A percentile compares a stretch with the other conserved stretches of the same genome.
These are phyloP conservation scores for Trematomus loennbergii DNA, from an alignment of 2,113 vertebrate genomes.

Conservation along the genomic window DNA sequence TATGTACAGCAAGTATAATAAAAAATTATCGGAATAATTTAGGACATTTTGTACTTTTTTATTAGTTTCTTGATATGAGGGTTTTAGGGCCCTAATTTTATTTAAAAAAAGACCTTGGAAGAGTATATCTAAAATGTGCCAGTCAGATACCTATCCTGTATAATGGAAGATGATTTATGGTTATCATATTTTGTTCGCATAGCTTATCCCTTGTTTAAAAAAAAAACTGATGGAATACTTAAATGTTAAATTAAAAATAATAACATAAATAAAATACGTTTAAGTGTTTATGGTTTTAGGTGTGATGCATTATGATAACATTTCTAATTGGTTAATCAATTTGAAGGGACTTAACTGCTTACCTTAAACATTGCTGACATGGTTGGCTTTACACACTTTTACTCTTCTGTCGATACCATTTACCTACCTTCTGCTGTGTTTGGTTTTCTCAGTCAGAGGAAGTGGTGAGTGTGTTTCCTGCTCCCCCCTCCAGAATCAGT, in stretches of 20 bases:
- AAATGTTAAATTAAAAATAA: background rate
- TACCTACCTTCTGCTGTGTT: conserved; percentile 30
- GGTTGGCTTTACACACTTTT: background rate
- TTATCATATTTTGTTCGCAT: background rate
- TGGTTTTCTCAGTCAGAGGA: conserved; percentile 74
- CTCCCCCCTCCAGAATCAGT: conserved; percentile 10
- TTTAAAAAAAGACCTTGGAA: background rate
- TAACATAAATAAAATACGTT: background rate
- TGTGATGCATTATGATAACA: no score
- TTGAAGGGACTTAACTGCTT: background rate
- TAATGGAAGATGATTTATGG: background rate
- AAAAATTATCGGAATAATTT: background rate
- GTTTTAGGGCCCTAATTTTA: background rate
- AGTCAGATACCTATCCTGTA: no score
- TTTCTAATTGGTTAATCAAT: background rate
- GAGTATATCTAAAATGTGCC: background rate
- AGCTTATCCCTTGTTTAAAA: background rate
- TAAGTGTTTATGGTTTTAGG: no score
- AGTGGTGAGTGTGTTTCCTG: conserved; percentile 81
- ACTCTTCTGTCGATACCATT: conserved; percentile 1
- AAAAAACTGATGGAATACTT: background rate
- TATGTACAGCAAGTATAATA: background rate
- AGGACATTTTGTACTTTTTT: background rate
- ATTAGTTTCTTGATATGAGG: background rate
- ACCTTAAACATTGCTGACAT: accelerated